Percentiles rank a stretch among this genome's conserved stretches.
These are phyloP conservation scores for Shargacucullia verbasci DNA, from an alignment of 2,888 invertebrate species.

Conservation along the genomic window DNA sequence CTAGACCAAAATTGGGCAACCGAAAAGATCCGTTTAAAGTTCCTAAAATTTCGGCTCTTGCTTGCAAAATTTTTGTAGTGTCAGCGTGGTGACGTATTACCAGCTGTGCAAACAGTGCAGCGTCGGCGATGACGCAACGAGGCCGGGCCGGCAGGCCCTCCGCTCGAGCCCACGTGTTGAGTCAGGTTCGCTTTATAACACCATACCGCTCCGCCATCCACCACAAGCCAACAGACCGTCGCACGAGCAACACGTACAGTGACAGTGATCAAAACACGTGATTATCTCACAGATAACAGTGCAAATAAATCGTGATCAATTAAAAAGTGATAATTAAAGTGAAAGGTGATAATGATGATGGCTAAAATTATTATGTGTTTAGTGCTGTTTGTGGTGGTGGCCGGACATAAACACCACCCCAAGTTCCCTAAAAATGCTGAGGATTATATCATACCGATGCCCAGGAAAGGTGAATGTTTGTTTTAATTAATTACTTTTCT, in stretches of 20 bases:
- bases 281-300: slow-evolving; percentile 60
- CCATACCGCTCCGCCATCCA: slow-evolving; percentile 66
- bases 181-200: slow-evolving; percentile 79
- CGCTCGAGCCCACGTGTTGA: slow-evolving; percentile 65
- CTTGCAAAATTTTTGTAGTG: slow-evolving; percentile 16
- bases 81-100: slow-evolving; percentile 65
- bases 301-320: slow-evolving; percentile 50
- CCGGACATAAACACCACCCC: slow-evolving; percentile 72
- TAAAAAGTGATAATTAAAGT: slow-evolving; percentile 58
- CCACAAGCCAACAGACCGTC: slow-evolving; percentile 77
- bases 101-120: slow-evolving; percentile 66
- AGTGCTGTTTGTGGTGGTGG: slow-evolving; percentile 71
- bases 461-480: slow-evolving; percentile 71
- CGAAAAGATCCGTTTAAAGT: slow-evolving; percentile 36
- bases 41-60: slow-evolving; percentile 17
- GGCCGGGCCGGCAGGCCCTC: slow-evolving; percentile 60
- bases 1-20: slow-evolving; percentile 1
- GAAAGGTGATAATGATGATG: slow-evolving; percentile 65
- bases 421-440: slow-evolving; percentile 71
- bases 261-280: slow-evolving; percentile 52
- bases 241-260: slow-evolving; percentile 73
- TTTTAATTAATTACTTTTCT: slow-evolving; percentile 5
- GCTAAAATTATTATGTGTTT: slow-evolving; percentile 75
- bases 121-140: slow-evolving; percentile 64
- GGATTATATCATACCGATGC: slow-evolving; percentile 63